Percentiles rank a stretch among this genome's conserved stretches.
phyloP scores from a whole-genome alignment of 1,140 invertebrate genomes.

The Idris sp. region DNA sequence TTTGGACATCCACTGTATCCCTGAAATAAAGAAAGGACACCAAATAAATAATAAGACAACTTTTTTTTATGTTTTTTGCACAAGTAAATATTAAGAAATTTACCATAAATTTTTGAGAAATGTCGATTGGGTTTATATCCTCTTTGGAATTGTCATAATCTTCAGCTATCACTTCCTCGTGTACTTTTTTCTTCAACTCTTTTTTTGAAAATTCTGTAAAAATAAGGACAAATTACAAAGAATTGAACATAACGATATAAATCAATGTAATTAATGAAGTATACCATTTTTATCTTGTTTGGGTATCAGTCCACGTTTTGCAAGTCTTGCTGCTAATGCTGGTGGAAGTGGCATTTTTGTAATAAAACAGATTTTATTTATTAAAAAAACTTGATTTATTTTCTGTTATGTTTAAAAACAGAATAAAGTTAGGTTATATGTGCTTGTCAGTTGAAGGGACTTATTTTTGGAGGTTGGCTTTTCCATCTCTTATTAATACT shows the following conservation, averaged over 20 bases:
- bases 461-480: too few relatives aligned
- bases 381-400: too few relatives aligned
- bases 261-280: too few relatives aligned
- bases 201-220: conserved; percentile 66
- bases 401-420: too few relatives aligned
- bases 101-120: conserved; percentile 76
- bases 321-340: conserved; percentile 89
- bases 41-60: too few relatives aligned
- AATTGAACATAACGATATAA: too few relatives aligned
- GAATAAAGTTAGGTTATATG: too few relatives aligned
- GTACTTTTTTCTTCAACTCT: conserved; percentile 77
- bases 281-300: conserved; percentile 77
- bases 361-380: too few relatives aligned
- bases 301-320: conserved; percentile 89
- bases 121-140: conserved; percentile 73
- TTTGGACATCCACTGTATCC: conserved; percentile 94
- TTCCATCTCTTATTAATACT: too few relatives aligned
- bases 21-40: conserved; percentile 69
- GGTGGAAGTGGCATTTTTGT: conserved; percentile 90
- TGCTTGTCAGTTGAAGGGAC: too few relatives aligned
- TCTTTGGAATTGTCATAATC: conserved; percentile 85
- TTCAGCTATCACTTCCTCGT: conserved; percentile 93
- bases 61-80: too few relatives aligned
- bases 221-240: background rate
- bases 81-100: too few relatives aligned